Percentiles rank a stretch among this genome's conserved stretches.
These are phyloP conservation scores for Riptortus pedestris DNA, from an alignment of 1,140 invertebrate genomes.

Conservation along the genomic window DNA sequence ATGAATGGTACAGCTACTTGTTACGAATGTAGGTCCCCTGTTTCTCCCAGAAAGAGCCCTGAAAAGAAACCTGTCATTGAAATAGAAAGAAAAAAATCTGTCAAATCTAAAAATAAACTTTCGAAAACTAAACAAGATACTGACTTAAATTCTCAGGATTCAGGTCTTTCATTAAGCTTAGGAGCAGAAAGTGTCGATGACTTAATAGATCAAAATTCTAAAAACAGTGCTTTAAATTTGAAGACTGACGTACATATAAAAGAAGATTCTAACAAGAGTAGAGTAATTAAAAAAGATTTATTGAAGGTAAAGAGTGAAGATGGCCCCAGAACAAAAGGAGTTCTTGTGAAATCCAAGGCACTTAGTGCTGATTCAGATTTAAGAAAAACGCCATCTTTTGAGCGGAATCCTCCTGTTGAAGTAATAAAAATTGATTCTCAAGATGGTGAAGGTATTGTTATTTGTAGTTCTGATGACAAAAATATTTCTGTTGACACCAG, in stretches of 20 bases:
- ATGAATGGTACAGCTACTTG: slow-evolving; percentile 65
- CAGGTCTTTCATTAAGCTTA: slow-evolving; percentile 33
- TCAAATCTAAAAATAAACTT: slow-evolving; percentile 42
- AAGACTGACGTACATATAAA: slow-evolving; percentile 2
- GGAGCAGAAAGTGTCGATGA: slow-evolving; percentile 32
- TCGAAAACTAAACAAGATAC: slow-evolving; percentile 42
- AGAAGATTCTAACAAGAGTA: background rate
- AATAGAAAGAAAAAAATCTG: slow-evolving; percentile 42
- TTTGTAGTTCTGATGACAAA: slow-evolving; percentile 31
- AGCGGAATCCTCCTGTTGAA: slow-evolving; percentile 30
- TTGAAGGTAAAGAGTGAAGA: slow-evolving; percentile 31
- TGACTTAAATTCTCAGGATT: slow-evolving; percentile 37
- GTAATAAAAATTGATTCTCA: slow-evolving; percentile 33
- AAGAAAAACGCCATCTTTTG: slow-evolving; percentile 29
- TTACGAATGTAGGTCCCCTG: slow-evolving; percentile 29
- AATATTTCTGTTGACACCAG: slow-evolving; percentile 29
- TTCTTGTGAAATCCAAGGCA: slow-evolving; percentile 28
- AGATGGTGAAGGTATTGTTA: slow-evolving; percentile 28
- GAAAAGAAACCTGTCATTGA: slow-evolving; percentile 30
- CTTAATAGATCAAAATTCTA: slow-evolving; percentile 23
- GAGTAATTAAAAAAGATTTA: slow-evolving; percentile 28
- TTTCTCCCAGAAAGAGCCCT: slow-evolving; percentile 26
- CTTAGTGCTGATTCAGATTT: slow-evolving; percentile 32
- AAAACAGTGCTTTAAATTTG: background rate
- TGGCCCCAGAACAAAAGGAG: slow-evolving; percentile 27